Evolutionary conservation across 1,140 invertebrate genomes (phyloP), one percentile per base, ranked within the genome.

Genomic region (Aphaenogaster ashmeadi): DNA sequence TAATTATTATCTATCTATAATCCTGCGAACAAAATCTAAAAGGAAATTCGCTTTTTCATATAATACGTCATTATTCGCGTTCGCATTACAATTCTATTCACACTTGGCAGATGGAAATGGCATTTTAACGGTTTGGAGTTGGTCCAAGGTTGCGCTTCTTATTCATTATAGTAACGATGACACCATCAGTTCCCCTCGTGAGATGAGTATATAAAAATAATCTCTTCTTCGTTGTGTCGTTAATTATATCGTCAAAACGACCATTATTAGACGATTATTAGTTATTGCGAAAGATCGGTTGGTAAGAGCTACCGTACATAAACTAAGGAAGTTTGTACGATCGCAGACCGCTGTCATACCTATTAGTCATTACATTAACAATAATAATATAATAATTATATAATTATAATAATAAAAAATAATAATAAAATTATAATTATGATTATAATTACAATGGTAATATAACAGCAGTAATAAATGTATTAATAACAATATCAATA

Each of bases 121-220:
- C 60, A 87, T 50, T 90, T 89, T 69, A 89, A 87, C 83, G 18
- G 69, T 87, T 90, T 89, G 71, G 38, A 86, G 86, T 90, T 90
- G 88, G 89, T 90, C 89, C 88, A 89, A 90, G 71, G 71, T 66
- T 87, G 86, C 64, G 71, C 47, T 52, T 77, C 21, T 81, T 89
- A 90, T 89, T 90, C 71, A 67, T 87, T 62, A 67, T 78, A 13
- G 72, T 88, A 60, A 62, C 58, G 41, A 77, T 86, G 75, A 88
- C 87, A 79, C 56, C 11, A 15, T 86, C 50, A 64, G 15, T 47
- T 6, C 41, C 21, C 9, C 33, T 74, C 15, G 50, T 36, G n/a
- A 77, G 69, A 71, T 52, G 18, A 27, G 3, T n/a, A 11, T 69
- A 72, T 52, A 88, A 36, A 77, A 56, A 67, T 62, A 66, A 47